These are phyloP conservation scores for Drosophila rufa DNA, from an alignment of 1,140 invertebrate genomes.

Conservation along the genomic window DNA sequence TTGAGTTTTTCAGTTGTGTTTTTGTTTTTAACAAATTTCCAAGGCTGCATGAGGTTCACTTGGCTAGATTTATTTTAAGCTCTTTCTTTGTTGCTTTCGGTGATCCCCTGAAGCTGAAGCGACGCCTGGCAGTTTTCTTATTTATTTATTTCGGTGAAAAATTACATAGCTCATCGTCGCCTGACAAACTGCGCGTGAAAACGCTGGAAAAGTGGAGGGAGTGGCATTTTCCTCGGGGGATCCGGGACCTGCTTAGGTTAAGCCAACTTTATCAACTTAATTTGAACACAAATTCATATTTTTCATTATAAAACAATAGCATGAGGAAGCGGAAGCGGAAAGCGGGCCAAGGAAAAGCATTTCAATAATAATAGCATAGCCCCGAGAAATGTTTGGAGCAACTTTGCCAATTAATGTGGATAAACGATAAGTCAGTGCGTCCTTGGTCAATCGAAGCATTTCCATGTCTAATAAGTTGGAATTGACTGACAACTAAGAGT, in stretches of 20 bases:
- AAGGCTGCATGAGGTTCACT: too few species aligned
- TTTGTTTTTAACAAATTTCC: too few species aligned
- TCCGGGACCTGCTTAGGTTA: constrained; percentile 11
- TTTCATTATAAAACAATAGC: constrained; percentile 27
- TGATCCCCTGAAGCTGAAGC: too few species aligned
- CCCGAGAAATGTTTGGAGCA: constrained; percentile 45
- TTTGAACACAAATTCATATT: constrained; percentile 60
- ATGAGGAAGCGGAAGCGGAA: background rate
- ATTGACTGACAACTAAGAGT: background rate
- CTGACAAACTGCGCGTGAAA: too few species aligned
- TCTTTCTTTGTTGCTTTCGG: too few species aligned
- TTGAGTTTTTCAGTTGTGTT: too few species aligned
- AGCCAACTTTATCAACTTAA: constrained; percentile 55
- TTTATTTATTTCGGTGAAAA: too few species aligned
- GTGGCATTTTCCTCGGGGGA: background rate
- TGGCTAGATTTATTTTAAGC: too few species aligned
- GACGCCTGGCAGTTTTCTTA: too few species aligned
- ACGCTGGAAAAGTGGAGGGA: constrained; percentile 7
- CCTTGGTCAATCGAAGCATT: constrained; percentile 7
- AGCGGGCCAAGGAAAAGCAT: constrained; percentile 27
- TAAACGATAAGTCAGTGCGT: background rate
- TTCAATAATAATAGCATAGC: constrained; percentile 57
- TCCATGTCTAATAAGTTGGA: background rate
- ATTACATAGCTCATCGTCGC: too few species aligned
- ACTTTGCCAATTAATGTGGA: constrained; percentile 52